Evolutionary conservation across 2,888 invertebrate species (phyloP).

Genomic region (Lapara coniferarum): DNA sequence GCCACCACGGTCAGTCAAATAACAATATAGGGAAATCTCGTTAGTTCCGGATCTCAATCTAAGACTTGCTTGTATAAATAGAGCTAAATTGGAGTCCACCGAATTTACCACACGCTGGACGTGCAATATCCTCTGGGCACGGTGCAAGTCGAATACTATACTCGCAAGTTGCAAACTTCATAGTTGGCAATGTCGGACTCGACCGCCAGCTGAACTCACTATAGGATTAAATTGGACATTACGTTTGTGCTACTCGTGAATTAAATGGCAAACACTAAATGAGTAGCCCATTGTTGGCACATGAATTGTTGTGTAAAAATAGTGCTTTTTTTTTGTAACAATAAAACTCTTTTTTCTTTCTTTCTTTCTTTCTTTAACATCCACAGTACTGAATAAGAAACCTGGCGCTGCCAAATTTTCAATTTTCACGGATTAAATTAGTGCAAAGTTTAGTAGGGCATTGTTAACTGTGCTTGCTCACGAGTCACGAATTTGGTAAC

Average conservation of each 20-base stretch:
- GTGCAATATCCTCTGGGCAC: constrained; percentile 57
- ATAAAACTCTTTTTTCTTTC: too few relatives aligned
- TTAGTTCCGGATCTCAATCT: not conserved
- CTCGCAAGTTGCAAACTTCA: constrained; percentile 70
- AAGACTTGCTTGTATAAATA: constrained; percentile 60
- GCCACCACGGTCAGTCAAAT: constrained; percentile 7
- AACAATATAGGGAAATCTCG: constrained; percentile 16
- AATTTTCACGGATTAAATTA: constrained; percentile 15
- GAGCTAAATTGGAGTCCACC: constrained; percentile 65
- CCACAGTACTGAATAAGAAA: constrained; percentile 25
- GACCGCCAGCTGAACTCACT: constrained; percentile 62
- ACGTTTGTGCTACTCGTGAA: constrained; percentile 56
- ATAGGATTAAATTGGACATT: constrained; percentile 68
- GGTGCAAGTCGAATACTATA: constrained; percentile 40
- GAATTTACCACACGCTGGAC: constrained; percentile 63
- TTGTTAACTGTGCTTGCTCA: constrained; percentile 13
- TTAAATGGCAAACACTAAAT: constrained; percentile 55
- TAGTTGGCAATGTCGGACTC: constrained; percentile 68
- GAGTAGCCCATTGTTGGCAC: too few relatives aligned
- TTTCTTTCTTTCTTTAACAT: too few relatives aligned
- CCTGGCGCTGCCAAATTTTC: not conserved
- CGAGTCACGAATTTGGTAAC: constrained; percentile 2
- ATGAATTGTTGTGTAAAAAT: too few relatives aligned
- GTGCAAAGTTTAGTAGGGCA: constrained; percentile 5
- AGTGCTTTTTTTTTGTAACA: too few relatives aligned